A percentile compares a stretch with the other conserved stretches of the same genome.
Conservation (phyloP, 2,888 invertebrate genomes). For the Aricia artaxerxes region DNA sequence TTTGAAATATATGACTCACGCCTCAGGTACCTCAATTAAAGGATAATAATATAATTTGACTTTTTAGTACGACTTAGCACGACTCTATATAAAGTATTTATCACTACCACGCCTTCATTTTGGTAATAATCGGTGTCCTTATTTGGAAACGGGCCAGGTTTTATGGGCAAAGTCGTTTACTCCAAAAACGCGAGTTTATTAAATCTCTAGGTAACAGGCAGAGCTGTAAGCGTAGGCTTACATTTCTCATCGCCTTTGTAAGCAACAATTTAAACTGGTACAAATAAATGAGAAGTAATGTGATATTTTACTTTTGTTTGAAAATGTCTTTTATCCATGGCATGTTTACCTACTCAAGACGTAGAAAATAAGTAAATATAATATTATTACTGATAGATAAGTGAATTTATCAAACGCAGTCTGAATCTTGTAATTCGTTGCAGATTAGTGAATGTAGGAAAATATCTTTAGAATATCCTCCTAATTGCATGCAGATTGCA, state of each 20-base stretch:
- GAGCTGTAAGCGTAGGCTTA: background rate
- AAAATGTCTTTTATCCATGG: background rate
- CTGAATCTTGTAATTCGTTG: background rate
- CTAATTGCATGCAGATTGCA: background rate
- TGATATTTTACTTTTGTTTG: background rate
- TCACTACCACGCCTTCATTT: constrained; percentile 1
- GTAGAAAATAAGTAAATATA: too few relatives aligned
- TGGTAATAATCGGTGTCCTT: constrained; percentile 11
- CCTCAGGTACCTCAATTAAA: background rate
- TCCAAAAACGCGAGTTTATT: constrained; percentile 8
- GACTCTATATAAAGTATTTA: background rate
- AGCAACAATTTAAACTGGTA: background rate
- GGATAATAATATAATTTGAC: background rate
- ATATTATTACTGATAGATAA: background rate
- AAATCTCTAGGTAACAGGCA: constrained; percentile 15
- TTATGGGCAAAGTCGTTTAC: constrained; percentile 4
- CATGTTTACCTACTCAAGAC: too few relatives aligned
- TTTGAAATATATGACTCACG: background rate
- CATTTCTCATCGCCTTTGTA: background rate
- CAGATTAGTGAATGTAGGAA: background rate
- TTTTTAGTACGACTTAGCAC: background rate
- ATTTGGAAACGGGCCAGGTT: constrained; percentile 1
- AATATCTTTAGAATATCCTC: background rate
- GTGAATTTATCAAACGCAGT: background rate
- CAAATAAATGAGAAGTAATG: background rate